Conservation (phyloP, 53 echinoderm and acorn worm genomes). For the Paracentrotus lividus region DNA sequence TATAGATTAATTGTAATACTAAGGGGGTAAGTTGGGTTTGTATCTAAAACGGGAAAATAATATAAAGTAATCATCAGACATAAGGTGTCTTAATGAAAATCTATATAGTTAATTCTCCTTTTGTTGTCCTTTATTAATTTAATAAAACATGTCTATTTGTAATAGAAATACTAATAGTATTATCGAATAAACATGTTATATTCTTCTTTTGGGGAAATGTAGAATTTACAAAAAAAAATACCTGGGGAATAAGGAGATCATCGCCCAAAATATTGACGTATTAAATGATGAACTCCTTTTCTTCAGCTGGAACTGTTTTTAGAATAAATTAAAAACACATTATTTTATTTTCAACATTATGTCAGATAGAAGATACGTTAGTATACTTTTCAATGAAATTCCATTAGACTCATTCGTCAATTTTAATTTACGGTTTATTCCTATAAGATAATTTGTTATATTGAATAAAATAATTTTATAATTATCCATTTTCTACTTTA, state of each 20-base stretch:
- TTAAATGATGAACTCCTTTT: constrained; percentile 66
- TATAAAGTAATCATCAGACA: too few relatives aligned
- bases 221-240: background rate
- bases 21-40: too few relatives aligned
- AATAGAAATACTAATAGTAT: background rate
- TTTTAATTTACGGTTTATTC: too few relatives aligned
- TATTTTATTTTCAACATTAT: background rate
- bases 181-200: background rate
- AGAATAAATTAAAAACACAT: background rate
- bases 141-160: background rate
- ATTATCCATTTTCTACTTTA: background rate
- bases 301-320: constrained; percentile 65
- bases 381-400: background rate
- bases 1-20: too few relatives aligned
- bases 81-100: background rate
- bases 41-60: too few relatives aligned
- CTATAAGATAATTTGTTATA: too few relatives aligned
- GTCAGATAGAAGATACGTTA: background rate
- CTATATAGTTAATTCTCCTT: background rate
- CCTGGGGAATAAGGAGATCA: constrained; percentile 6
- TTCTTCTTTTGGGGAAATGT: too few relatives aligned
- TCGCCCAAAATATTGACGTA: constrained; percentile 34
- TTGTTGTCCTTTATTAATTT: background rate
- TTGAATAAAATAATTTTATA: background rate
- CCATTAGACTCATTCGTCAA: too few relatives aligned